phyloP scores from a whole-genome alignment of 1,140 invertebrate species.

The Ectropis grisescens region DNA sequence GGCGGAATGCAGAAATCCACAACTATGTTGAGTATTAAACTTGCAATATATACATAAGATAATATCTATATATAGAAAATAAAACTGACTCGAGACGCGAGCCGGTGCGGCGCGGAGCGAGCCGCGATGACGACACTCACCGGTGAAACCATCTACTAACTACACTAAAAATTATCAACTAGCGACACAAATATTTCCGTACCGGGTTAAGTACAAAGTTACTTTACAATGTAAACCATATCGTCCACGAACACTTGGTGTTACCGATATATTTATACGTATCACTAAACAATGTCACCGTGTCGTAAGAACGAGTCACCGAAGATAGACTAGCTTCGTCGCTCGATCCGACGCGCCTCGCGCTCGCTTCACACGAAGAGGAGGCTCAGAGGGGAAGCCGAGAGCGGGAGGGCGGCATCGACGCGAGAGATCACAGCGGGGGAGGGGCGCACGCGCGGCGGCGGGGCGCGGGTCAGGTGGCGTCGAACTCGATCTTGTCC shows the following conservation, averaged over 20 bases:
- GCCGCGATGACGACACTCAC: no score
- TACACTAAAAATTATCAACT: constrained; percentile 38
- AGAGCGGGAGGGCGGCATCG: constrained; percentile 1
- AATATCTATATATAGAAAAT: constrained; percentile 54
- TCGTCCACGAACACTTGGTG: constrained; percentile 51
- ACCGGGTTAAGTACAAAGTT: constrained; percentile 58
- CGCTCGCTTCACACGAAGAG: constrained; percentile 13
- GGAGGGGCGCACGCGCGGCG: background rate
- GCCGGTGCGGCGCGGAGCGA: no score
- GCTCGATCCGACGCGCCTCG: constrained; percentile 19
- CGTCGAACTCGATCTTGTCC: constrained; percentile 61
- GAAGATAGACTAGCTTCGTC: constrained; percentile 43
- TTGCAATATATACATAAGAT: constrained; percentile 67
- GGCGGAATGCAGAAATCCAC: constrained; percentile 68
- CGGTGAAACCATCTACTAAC: constrained; percentile 39
- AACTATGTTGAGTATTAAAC: constrained; percentile 67
- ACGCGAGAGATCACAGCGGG: constrained; percentile 35
- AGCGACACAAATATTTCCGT: constrained; percentile 46
- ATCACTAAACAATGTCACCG: constrained; percentile 33
- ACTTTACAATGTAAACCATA: constrained; percentile 26
- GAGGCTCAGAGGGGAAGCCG: no score
- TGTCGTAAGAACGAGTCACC: constrained; percentile 44
- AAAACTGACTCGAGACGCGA: constrained; percentile 48
- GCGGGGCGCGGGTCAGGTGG: constrained; percentile 49
- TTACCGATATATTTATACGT: constrained; percentile 26